Evolutionary conservation across 2,113 vertebrate genomes (phyloP).

Genomic region (Pycnonotus jocosus): DNA sequence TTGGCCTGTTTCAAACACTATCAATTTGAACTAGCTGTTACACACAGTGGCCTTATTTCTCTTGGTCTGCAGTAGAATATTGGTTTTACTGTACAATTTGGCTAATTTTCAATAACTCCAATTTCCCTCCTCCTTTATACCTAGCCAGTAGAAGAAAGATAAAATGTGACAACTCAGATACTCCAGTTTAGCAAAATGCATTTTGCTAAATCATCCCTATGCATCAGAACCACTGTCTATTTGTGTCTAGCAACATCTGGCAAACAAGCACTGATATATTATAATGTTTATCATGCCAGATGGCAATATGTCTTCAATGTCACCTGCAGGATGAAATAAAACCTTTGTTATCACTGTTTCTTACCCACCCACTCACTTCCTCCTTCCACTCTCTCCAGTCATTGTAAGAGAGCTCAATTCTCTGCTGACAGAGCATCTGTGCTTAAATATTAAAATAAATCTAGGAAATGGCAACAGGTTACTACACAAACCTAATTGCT

Average conservation of each 20-base stretch:
- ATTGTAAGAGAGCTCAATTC: neutral
- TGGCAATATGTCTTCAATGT: conserved; percentile 71
- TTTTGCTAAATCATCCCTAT: conserved; percentile 63
- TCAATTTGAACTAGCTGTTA: neutral
- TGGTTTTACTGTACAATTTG: neutral
- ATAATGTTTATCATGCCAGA: conserved; percentile 68
- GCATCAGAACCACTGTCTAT: conserved; percentile 52
- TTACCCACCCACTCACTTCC: neutral
- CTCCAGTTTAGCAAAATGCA: conserved; percentile 59
- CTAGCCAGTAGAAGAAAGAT: conserved; percentile 30
- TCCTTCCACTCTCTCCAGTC: neutral
- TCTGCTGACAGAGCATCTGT: neutral
- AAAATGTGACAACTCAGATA: conserved; percentile 24
- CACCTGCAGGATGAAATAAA: conserved; percentile 68
- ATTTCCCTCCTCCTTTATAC: conserved; percentile 10
- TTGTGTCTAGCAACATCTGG: conserved; percentile 71
- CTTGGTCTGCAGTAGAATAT: neutral
- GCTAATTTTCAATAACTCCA: conserved; percentile 28
- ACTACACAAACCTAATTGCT: neutral
- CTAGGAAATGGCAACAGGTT: conserved; percentile 5
- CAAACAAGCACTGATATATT: conserved; percentile 74
- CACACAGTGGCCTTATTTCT: neutral
- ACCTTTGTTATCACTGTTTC: conserved; percentile 8
- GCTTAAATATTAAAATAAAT: conserved; percentile 35
- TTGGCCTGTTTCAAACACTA: neutral